A percentile compares a stretch with the other conserved stretches of the same genome.
phyloP scores from a whole-genome alignment of 2,797 vertebrate species.

The Hoplostethus mediterraneus region DNA sequence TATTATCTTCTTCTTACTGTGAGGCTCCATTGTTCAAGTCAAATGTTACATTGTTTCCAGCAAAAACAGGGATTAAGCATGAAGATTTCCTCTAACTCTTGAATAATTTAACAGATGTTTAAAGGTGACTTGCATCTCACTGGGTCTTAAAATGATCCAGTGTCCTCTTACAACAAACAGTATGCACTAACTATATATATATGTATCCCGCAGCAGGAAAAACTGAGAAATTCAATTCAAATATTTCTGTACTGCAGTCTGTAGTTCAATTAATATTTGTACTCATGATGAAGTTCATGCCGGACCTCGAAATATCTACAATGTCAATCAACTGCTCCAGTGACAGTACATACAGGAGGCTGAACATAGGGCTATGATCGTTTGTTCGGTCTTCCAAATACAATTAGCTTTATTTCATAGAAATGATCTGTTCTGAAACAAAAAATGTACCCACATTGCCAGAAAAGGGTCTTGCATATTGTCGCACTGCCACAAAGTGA shows the following conservation, averaged over 20 bases:
- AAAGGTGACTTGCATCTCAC: constrained; percentile 27
- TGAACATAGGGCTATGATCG: background rate
- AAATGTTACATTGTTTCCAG: background rate
- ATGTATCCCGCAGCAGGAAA: background rate
- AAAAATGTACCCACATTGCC: constrained; percentile 29
- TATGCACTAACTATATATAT: background rate
- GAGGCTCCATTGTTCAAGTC: constrained; percentile 30
- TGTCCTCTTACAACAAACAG: background rate
- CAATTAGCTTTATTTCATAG: constrained; percentile 20
- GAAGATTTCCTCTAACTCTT: constrained; percentile 1
- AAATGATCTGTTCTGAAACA: constrained; percentile 7
- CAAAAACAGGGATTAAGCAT: constrained; percentile 37
- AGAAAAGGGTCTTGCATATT: constrained; percentile 40
- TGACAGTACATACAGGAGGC: background rate
- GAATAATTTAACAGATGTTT: constrained; percentile 2
- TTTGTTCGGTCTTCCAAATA: constrained; percentile 30
- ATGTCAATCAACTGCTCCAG: background rate
- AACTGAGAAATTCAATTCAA: no score
- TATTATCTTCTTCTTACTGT: constrained; percentile 43
- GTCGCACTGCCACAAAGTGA: constrained; percentile 25
- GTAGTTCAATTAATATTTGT: no score
- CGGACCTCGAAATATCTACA: no score
- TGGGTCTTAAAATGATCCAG: background rate
- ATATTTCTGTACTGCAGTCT: no score
- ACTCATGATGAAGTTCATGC: no score